Conservation (phyloP, 2,888 invertebrate species). For the Steromphala cineraria region DNA sequence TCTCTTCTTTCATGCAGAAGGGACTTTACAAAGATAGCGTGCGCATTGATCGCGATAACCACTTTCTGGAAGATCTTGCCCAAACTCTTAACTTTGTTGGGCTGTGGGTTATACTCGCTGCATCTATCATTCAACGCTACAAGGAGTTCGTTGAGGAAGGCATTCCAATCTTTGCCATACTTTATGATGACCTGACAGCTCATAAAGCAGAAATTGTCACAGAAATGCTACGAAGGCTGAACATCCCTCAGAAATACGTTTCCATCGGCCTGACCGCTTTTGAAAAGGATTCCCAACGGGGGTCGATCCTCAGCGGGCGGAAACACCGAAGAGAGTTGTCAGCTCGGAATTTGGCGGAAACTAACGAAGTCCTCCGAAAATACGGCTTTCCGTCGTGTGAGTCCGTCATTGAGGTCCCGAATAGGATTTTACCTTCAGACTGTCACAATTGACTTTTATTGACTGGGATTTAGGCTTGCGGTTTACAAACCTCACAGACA, state of each 20-base stretch:
- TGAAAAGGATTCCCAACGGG: slow-evolving; percentile 34
- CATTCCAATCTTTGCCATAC: slow-evolving; percentile 24
- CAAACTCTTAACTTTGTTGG: background rate
- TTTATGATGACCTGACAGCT: slow-evolving; percentile 39
- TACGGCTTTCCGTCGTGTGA: slow-evolving; percentile 29
- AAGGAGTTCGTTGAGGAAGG: slow-evolving; percentile 18
- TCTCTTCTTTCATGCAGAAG: slow-evolving; percentile 24
- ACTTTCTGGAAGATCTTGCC: background rate
- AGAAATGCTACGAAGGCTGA: slow-evolving; percentile 29
- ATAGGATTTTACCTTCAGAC: background rate
- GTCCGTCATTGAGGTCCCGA: background rate
- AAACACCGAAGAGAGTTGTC: background rate
- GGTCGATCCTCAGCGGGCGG: slow-evolving; percentile 18
- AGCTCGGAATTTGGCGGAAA: background rate
- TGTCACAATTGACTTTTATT: too few species aligned
- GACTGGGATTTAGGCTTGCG: too few species aligned
- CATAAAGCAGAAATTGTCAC: slow-evolving; percentile 24
- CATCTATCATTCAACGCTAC: slow-evolving; percentile 24
- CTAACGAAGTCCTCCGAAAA: slow-evolving; percentile 23
- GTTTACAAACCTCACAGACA: too few species aligned
- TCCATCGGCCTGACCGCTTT: slow-evolving; percentile 34
- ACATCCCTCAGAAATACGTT: slow-evolving; percentile 33
- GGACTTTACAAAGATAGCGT: background rate
- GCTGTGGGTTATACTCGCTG: slow-evolving; percentile 10
- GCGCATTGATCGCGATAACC: background rate